A percentile compares a stretch with the other conserved stretches of the same genome.
These are phyloP conservation scores for Drosophila helvetica DNA, from an alignment of 2,888 invertebrate species.

Conservation along the genomic window DNA sequence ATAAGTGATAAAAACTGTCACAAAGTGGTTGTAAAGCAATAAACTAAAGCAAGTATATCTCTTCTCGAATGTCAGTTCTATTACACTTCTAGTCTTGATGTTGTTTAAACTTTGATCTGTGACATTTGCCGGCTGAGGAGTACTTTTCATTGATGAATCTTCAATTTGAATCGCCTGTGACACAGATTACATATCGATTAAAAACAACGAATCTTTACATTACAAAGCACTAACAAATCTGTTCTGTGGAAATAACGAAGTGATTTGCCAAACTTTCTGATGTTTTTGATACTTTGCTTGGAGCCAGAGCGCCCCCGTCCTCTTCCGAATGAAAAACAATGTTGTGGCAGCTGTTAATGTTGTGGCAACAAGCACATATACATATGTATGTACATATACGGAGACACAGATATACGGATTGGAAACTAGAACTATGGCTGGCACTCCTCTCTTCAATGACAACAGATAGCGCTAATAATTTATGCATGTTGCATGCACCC, in stretches of 20 bases:
- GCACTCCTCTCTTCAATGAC: constrained; percentile 49
- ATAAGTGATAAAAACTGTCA: too few species aligned
- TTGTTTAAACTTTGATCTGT: too few species aligned
- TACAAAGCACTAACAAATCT: not conserved
- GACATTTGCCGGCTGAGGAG: not conserved
- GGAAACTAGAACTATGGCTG: constrained; percentile 42
- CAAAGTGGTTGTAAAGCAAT: too few species aligned
- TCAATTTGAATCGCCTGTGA: not conserved
- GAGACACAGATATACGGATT: not conserved
- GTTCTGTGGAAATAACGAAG: not conserved
- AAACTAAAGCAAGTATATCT: too few species aligned
- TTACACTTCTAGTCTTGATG: too few species aligned
- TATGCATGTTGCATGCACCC: constrained; percentile 62
- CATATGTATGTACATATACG: too few species aligned
- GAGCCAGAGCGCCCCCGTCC: not conserved
- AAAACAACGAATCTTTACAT: too few species aligned
- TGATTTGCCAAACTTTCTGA: not conserved
- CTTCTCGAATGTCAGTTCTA: too few species aligned
- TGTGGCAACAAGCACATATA: constrained; percentile 3
- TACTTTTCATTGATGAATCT: not conserved
- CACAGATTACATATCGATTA: not conserved
- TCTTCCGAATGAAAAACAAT: constrained; percentile 8
- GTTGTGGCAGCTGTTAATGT: constrained; percentile 35
- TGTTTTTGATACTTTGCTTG: constrained; percentile 6
- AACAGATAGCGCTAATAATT: constrained; percentile 66